These are phyloP conservation scores for Microcebus tavaratra DNA, from an alignment of 2,113 vertebrate species.

Conservation along the genomic window DNA sequence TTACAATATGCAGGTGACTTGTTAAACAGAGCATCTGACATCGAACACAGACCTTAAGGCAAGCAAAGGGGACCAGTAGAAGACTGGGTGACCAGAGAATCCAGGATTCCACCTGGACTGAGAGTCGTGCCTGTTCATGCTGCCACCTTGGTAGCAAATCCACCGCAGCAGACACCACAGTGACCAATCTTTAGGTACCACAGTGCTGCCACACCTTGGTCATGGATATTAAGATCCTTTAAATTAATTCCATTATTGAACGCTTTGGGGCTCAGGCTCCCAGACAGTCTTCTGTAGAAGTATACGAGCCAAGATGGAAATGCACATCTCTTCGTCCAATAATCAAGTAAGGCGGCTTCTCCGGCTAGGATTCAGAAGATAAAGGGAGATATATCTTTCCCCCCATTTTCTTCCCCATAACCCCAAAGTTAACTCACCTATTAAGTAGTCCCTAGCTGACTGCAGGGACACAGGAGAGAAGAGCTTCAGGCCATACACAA, in stretches of 20 bases:
- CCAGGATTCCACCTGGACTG: background rate
- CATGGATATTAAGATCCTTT: background rate
- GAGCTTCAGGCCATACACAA: constrained; percentile 93
- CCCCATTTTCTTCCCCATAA: background rate
- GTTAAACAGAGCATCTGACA: background rate
- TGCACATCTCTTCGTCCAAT: background rate
- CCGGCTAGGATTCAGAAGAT: background rate
- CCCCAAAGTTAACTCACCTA: constrained; percentile 86
- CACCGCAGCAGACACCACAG: background rate
- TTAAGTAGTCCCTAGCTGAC: constrained; percentile 89
- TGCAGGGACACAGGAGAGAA: constrained; percentile 89
- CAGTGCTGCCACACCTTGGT: background rate
- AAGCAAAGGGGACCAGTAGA: background rate
- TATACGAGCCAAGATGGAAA: background rate
- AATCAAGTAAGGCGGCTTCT: background rate
- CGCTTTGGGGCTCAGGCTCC: rapidly evolving
- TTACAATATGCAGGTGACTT: rapidly evolving
- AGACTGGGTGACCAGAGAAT: background rate
- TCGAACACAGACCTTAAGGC: no score
- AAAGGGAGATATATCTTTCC: background rate
- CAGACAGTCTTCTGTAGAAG: background rate
- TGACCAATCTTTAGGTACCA: background rate
- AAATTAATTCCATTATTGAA: background rate
- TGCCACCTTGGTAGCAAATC: background rate
- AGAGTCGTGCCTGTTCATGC: background rate